Conservation (phyloP, 2,797 vertebrate species). For the Morelia viridis region DNA sequence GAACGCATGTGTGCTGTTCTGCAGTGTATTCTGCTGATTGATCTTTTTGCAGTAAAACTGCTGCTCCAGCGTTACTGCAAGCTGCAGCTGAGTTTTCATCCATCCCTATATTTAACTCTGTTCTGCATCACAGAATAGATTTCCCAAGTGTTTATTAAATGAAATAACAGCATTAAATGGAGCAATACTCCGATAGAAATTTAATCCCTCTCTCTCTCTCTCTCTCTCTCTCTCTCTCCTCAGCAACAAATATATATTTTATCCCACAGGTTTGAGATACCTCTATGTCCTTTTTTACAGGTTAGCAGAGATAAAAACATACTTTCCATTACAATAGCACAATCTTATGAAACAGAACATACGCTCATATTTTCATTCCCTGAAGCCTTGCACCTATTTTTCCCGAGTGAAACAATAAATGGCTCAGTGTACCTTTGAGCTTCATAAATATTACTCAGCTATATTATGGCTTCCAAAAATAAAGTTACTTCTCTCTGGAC, state of each 20-base stretch:
- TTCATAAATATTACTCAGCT: background rate
- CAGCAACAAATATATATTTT: background rate
- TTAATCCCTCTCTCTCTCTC: background rate
- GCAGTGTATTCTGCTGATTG: conserved; percentile 33
- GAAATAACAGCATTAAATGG: too few species aligned
- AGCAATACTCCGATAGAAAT: background rate
- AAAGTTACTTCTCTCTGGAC: background rate
- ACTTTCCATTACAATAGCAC: background rate
- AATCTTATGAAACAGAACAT: background rate
- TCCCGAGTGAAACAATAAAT: background rate
- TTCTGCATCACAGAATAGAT: background rate
- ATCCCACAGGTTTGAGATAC: background rate
- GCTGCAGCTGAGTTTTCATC: background rate
- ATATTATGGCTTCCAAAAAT: background rate
- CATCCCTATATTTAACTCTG: background rate
- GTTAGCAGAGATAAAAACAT: background rate
- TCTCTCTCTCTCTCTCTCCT: too few species aligned
- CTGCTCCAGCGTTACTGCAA: conserved; percentile 28
- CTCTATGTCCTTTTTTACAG: background rate
- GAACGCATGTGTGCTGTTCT: background rate
- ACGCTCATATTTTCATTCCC: background rate
- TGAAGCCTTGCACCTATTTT: background rate
- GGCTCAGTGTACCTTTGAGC: background rate
- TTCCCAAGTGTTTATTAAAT: background rate
- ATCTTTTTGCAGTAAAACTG: conserved; percentile 22